Evolutionary conservation across 2,888 invertebrate species (phyloP).

Genomic region (Dichetophora obliterata): DNA sequence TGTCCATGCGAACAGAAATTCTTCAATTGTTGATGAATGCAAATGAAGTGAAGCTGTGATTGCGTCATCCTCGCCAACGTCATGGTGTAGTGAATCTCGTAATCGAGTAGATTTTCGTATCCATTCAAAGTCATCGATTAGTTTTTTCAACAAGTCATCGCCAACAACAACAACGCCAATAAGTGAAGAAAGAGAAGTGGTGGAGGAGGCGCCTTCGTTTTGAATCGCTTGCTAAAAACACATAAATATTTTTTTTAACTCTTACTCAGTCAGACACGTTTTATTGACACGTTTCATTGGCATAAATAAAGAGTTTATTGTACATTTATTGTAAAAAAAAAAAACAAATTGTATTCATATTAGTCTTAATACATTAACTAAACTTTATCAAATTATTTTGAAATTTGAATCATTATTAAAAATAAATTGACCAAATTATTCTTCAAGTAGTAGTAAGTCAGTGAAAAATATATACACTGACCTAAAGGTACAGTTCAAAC

Average conservation of each 20-base stretch:
- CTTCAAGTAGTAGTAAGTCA: no score
- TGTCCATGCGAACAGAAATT: constrained; percentile 59
- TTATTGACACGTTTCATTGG: no score
- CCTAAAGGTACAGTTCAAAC: no score
- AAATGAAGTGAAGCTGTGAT: constrained; percentile 2
- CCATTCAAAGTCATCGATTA: constrained; percentile 62
- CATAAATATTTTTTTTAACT: neutral
- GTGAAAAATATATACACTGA: no score
- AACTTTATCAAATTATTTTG: no score
- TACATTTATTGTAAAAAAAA: no score
- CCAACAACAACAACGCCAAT: neutral
- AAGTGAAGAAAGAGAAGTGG: neutral
- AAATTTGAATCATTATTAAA: no score
- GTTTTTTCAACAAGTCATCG: constrained; percentile 41
- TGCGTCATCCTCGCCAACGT: constrained; percentile 22
- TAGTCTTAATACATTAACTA: no score
- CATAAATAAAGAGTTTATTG: neutral
- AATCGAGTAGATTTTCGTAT: constrained; percentile 53
- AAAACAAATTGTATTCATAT: no score
- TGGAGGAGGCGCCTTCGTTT: neutral
- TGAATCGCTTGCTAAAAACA: constrained; percentile 3
- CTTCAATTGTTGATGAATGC: constrained; percentile 31
- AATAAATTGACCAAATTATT: no score
- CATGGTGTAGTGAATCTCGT: constrained; percentile 37
- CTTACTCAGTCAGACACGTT: neutral